Conservation (phyloP, 2,888 invertebrate genomes). For the Chrysomela aeneicollis region DNA sequence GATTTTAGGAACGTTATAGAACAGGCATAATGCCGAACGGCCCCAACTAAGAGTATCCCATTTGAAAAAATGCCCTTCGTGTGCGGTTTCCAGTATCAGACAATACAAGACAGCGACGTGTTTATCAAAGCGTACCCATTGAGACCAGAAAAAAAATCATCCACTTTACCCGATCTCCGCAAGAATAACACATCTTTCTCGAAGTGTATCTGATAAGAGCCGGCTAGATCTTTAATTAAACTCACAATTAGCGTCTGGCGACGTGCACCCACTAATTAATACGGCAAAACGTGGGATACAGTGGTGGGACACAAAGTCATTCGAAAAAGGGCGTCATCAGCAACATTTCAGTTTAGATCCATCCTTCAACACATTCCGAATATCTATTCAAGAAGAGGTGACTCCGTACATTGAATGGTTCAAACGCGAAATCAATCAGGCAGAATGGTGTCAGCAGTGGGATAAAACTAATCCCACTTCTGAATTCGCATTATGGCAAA, state of each 20-base stretch:
- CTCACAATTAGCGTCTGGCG: conserved; percentile 59
- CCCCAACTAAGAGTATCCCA: background rate
- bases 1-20: background rate
- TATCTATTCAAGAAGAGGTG: too few relatives aligned
- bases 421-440: too few relatives aligned
- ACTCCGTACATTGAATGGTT: too few relatives aligned
- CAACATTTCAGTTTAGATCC: too few relatives aligned
- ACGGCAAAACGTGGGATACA: conserved; percentile 44
- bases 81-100: conserved; percentile 25
- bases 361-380: too few relatives aligned
- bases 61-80: conserved; percentile 20
- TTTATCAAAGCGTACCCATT: conserved; percentile 33
- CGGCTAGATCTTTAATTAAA: conserved; percentile 60
- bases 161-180: conserved; percentile 32
- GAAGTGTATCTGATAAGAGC: conserved; percentile 55
- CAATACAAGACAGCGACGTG: conserved; percentile 35
- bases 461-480: background rate
- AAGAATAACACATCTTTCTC: conserved; percentile 56
- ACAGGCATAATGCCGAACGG: background rate
- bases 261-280: conserved; percentile 61
- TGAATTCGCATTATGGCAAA: too few relatives aligned
- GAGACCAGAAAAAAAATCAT: conserved; percentile 27
- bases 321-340: too few relatives aligned
- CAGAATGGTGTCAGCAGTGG: too few relatives aligned
- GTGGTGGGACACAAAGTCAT: background rate